Base-by-base conservation (phyloP, 2,888 invertebrate species). In the Tipula confusa region DNA sequence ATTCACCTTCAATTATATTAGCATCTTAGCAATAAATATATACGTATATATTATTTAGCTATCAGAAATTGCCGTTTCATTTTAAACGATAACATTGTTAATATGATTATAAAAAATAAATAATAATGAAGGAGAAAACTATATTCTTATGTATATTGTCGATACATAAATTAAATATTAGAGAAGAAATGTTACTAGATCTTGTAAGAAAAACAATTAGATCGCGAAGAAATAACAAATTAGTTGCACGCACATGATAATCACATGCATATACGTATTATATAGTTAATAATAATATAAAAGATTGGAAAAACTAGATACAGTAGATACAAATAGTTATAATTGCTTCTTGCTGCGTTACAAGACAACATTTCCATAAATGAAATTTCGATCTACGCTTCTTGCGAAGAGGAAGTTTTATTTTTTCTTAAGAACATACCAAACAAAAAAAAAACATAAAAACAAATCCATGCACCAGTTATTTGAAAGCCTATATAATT, bases 201-300 rank as follows among this genome's bases (percentile, higher is more conserved):
- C n/a, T n/a, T n/a, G 9, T 24, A 64, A 7, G 64, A 64, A 64
- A n/a, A 64, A 64, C 64, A 64, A 64, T 64, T 64, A 64, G 64
- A 64, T 64, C 64, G 64, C 24, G 64, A 64, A 64, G 64, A 64
- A 64, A 64, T 64, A 64, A 64, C 64, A 64, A 64, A 64, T 64
- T 64, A 64, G 64, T 64, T 64, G 64, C 64, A 64, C 64, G 64
- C 64, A 64, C 64, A 64, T 64, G 64, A 64, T 64, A 64, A 64
- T 64, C 64, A 64, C 64, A 64, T 64, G 64, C 64, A 24, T 64
- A 43, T 43, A 43, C 15, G 4, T 43, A 43, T 43, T 43, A 6
- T 43, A 15, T 43, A 64, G 24, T 64, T 64, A 43, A 43, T 15
- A 36, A 36, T 43, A 43, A 43, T 15, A n/a, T n/a, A 64, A 64